These are phyloP conservation scores for Syngnathus acus DNA, from an alignment of 2,797 vertebrate genomes.

Conservation along the genomic window DNA sequence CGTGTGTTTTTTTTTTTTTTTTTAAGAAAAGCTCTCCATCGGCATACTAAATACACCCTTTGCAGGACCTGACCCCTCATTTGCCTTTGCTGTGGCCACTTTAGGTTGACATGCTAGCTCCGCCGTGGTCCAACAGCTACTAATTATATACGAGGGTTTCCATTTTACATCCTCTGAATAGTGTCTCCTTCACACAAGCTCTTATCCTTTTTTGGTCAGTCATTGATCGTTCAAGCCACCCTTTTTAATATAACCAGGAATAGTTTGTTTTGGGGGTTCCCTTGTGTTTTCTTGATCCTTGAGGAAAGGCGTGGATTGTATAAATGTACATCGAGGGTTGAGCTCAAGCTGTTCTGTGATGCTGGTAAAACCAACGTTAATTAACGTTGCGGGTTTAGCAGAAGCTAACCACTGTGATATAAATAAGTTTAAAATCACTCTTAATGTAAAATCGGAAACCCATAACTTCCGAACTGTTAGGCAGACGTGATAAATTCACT, in stretches of 20 bases:
- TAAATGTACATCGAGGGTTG: neutral
- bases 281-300: neutral
- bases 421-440: too few relatives aligned
- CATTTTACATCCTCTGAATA: slow-evolving; percentile 61
- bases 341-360: neutral
- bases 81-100: slow-evolving; percentile 75
- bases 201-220: slow-evolving; percentile 37
- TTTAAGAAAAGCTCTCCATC: slow-evolving; percentile 57
- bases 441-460: neutral
- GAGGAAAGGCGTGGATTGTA: slow-evolving; percentile 6
- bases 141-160: slow-evolving; percentile 69
- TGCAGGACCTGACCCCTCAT: slow-evolving; percentile 73
- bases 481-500: too few relatives aligned
- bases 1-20: slow-evolving; percentile 52
- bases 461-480: too few relatives aligned
- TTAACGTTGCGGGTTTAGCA: neutral
- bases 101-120: slow-evolving; percentile 64
- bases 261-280: slow-evolving; percentile 10
- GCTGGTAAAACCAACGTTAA: neutral
- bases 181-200: slow-evolving; percentile 59
- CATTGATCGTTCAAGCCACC: slow-evolving; percentile 35
- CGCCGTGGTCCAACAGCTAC: slow-evolving; percentile 52
- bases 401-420: neutral
- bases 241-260: slow-evolving; percentile 11
- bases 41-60: slow-evolving; percentile 73